phyloP scores from a whole-genome alignment of 2,113 vertebrate genomes.

The Australoheros scitulus region DNA sequence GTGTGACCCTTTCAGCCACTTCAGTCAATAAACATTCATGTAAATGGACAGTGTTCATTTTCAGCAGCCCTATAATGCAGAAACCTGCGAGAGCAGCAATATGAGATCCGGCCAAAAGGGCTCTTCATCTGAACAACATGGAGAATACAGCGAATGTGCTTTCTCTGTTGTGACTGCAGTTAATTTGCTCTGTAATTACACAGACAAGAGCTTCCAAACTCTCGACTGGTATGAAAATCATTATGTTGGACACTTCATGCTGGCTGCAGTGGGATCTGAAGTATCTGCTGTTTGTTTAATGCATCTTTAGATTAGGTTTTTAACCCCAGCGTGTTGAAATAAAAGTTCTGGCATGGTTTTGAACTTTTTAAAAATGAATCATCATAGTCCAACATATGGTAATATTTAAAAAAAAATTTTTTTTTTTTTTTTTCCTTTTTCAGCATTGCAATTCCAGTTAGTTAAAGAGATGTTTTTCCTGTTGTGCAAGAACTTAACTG shows the following conservation, averaged over 20 bases:
- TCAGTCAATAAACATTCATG: conserved; percentile 20
- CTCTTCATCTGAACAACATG: conserved; percentile 19
- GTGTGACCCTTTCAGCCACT: conserved; percentile 27
- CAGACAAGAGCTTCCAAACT: conserved; percentile 20
- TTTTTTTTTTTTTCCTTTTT: too few relatives aligned
- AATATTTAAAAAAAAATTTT: not conserved
- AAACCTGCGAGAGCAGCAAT: conserved; percentile 3
- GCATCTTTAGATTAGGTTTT: not conserved
- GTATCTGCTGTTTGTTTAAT: conserved; percentile 22
- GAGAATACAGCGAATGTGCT: conserved; percentile 12
- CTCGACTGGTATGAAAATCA: conserved; percentile 11
- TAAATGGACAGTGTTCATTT: conserved; percentile 29
- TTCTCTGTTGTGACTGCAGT: conserved; percentile 21
- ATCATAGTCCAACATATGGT: not conserved
- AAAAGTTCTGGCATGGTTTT: not conserved
- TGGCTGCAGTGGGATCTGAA: conserved; percentile 17
- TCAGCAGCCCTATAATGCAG: not conserved
- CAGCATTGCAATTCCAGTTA: not conserved
- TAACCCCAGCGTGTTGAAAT: not conserved
- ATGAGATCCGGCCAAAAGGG: not conserved
- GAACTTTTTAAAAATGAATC: not conserved
- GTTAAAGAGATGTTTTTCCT: not conserved
- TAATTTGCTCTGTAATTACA: conserved; percentile 35
- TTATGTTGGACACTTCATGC: conserved; percentile 21
- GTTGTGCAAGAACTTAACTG: not conserved